Evolutionary conservation across 1,140 invertebrate genomes (phyloP), one percentile per base, ranked within the genome.

Genomic region (Bombus sylvicola): DNA sequence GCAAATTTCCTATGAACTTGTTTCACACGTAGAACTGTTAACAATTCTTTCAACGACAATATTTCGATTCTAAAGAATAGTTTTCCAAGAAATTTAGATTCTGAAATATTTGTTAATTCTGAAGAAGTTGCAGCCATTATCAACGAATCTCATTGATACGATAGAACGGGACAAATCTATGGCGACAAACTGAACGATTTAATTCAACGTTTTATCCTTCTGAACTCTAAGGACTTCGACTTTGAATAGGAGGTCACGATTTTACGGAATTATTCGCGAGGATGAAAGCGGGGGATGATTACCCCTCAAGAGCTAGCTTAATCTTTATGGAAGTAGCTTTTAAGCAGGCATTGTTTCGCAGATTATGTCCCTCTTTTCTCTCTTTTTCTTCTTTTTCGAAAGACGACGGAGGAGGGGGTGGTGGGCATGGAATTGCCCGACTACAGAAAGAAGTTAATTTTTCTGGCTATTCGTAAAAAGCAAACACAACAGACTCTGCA

Each of bases 311-410:
- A 9, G 13, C 2, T 8, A 9, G 39, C 15, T 73, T 73, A 73
- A 73, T 73, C 71, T n/a, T n/a, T 31, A 34, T n/a, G 71, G 71
- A 73, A 73, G 39, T 73, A 73, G n/a, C 15, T 73, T 73, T 41
- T 73, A 73, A 73, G 66, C 18, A 31, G 31, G 34, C 34, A 68
- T 37, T 68, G 66, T 68, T 68, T 68, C 66, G 66, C 34, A 10
- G 66, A 68, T 68, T 68, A 37, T 68, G 34, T 68, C 66, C 22
- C 22, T 18, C 15, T 37, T 1, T 15, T 15, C 5, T 31, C 15
- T n/a, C 13, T 31, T 31, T 18, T 15, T 6, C n/a, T 66, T 31
- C 62, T 15, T n/a, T n/a, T 8, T 15, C 31, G 31, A 66, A 66
- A 18, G 31, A 66, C 13, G 6, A 18, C 6, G 15, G 2, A 18